Conservation (phyloP, 1,140 invertebrate genomes). For the Patella vulgata region DNA sequence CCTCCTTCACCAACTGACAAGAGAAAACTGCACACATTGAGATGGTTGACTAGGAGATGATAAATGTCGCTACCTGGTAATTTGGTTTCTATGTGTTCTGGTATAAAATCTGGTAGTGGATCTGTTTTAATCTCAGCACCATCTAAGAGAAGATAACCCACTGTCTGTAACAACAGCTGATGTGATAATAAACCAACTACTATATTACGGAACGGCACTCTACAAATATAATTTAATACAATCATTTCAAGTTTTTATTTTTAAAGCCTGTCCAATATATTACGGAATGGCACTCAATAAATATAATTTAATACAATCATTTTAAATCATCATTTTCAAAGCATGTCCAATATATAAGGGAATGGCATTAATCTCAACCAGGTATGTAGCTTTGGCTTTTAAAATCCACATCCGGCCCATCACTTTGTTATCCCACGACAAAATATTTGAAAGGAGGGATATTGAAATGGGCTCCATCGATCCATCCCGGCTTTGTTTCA, state of each 20-base stretch:
- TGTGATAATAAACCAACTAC: slow-evolving; percentile 89
- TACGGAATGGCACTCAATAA: slow-evolving; percentile 84
- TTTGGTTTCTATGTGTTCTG: slow-evolving; percentile 6
- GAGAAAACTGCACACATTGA: too few relatives aligned
- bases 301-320: slow-evolving; percentile 41
- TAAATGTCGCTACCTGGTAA: slow-evolving; percentile 5
- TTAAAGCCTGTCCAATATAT: slow-evolving; percentile 79
- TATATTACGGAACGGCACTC: slow-evolving; percentile 86
- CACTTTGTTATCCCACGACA: too few relatives aligned
- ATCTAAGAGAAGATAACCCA: slow-evolving; percentile 84
- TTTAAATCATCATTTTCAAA: not conserved
- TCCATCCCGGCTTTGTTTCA: too few relatives aligned
- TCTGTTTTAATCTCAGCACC: slow-evolving; percentile 59
- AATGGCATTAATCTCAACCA: too few relatives aligned
- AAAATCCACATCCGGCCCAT: too few relatives aligned
- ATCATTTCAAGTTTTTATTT: not conserved
- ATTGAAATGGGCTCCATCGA: too few relatives aligned
- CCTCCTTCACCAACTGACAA: too few relatives aligned
- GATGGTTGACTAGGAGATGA: not conserved
- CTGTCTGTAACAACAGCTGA: slow-evolving; percentile 89
- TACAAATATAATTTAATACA: slow-evolving; percentile 67
- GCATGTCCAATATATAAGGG: slow-evolving; percentile 84
- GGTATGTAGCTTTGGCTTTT: too few relatives aligned
- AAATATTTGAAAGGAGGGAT: too few relatives aligned
- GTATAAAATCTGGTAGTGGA: slow-evolving; percentile 1